A percentile compares a stretch with the other conserved stretches of the same genome.
These are phyloP conservation scores for Ypsolopha scabrella DNA, from an alignment of 2,888 invertebrate genomes.

Conservation along the genomic window DNA sequence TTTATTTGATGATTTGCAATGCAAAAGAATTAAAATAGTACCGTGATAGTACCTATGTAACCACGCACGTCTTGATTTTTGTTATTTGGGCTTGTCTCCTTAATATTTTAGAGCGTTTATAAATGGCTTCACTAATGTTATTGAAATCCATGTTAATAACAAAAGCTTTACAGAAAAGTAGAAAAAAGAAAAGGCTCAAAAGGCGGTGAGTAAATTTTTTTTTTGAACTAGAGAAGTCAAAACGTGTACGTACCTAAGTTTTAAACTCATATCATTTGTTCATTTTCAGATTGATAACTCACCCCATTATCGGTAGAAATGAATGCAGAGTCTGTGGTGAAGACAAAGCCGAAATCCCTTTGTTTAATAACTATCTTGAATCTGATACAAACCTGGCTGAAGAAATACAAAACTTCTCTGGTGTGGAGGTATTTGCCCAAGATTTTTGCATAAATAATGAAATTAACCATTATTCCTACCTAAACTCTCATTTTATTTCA, in stretches of 20 bases:
- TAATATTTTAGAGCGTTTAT: too few species aligned
- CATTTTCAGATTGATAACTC: too few species aligned
- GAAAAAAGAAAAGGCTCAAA: constrained; percentile 29
- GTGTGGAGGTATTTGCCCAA: background rate
- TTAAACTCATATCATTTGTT: too few species aligned
- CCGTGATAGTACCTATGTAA: too few species aligned
- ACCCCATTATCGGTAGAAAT: too few species aligned
- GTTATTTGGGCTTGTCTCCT: too few species aligned
- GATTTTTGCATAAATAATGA: background rate
- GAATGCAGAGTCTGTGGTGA: background rate
- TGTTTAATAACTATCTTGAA: background rate
- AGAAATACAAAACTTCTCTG: background rate
- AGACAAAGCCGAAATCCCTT: background rate
- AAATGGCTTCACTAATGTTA: constrained; percentile 47
- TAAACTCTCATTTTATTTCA: background rate
- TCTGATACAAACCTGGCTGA: background rate
- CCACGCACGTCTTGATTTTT: too few species aligned
- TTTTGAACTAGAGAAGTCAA: too few species aligned
- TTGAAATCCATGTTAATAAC: constrained; percentile 52
- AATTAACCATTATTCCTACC: background rate
- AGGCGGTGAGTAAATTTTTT: too few species aligned
- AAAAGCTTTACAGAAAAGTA: constrained; percentile 38
- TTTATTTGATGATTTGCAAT: too few species aligned
- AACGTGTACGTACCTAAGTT: too few species aligned
- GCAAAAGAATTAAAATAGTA: too few species aligned